A percentile compares a stretch with the other conserved stretches of the same genome.
These are phyloP conservation scores for Seriola quinqueradiata DNA, from an alignment of 2,113 vertebrate genomes.

Conservation along the genomic window DNA sequence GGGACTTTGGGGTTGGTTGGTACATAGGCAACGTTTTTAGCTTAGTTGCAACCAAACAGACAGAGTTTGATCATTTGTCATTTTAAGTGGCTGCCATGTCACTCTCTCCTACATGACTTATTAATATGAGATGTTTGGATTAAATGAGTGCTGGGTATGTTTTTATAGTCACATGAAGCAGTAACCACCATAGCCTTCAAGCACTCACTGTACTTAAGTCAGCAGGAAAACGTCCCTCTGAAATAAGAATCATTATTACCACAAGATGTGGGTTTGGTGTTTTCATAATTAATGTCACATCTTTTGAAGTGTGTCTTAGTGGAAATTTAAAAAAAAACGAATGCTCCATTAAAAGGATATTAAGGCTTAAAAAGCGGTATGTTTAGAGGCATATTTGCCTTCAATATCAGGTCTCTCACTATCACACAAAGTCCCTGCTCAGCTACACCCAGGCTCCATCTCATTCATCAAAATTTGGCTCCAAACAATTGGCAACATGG, in stretches of 20 bases:
- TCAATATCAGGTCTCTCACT: slow-evolving; percentile 21
- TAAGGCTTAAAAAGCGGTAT: slow-evolving; percentile 40
- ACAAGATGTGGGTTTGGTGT: slow-evolving; percentile 5
- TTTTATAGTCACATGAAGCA: slow-evolving; percentile 40
- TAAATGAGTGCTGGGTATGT: slow-evolving; percentile 34
- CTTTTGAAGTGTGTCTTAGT: slow-evolving; percentile 9
- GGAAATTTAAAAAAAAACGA: slow-evolving; percentile 19
- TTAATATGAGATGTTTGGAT: slow-evolving; percentile 17
- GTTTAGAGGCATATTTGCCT: slow-evolving; percentile 35
- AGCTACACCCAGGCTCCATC: slow-evolving; percentile 13
- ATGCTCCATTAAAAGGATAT: slow-evolving; percentile 33
- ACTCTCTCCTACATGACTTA: not conserved
- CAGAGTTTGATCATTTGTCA: slow-evolving; percentile 10
- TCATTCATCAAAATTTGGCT: slow-evolving; percentile 38
- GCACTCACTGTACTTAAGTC: slow-evolving; percentile 21
- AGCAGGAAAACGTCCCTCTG: slow-evolving; percentile 31
- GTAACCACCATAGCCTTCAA: slow-evolving; percentile 17
- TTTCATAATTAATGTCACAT: slow-evolving; percentile 17
- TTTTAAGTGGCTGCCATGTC: slow-evolving; percentile 6
- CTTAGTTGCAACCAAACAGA: slow-evolving; percentile 1
- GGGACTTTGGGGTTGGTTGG: not conserved
- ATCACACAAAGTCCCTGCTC: slow-evolving; percentile 27
- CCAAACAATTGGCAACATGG: slow-evolving; percentile 28
- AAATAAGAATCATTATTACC: slow-evolving; percentile 42
- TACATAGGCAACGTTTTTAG: not conserved